Base-by-base conservation (phyloP, 2,113 vertebrate species). In the Gadus macrocephalus region DNA sequence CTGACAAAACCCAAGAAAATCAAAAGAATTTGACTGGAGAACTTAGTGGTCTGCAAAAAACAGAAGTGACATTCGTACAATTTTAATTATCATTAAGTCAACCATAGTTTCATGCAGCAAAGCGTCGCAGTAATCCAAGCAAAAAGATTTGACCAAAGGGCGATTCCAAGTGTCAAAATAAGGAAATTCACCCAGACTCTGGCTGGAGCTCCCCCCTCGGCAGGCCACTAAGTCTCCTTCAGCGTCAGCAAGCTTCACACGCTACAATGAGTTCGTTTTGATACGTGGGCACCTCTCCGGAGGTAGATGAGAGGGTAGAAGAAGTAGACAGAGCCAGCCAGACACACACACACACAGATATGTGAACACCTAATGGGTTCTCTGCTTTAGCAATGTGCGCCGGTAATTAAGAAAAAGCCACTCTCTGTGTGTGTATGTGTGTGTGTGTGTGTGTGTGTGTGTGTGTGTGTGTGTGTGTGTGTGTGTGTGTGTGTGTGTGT, bases 331-430 rank as follows among this genome's bases (percentile, higher is more conserved):
- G 15, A 67, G 3, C 16, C 19, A 67, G 42, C 25, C 53, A 73
- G 75, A 38, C 28, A 38, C 63, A 63, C 62, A 63, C 27, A 28
- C 19, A 63, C 61, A 63, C 42, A 55, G 16, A 35, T 38, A 20
- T 58, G 53, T 58, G 55, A 25, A 68, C 66, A 73, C 73, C 53
- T 80, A 80, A 81, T 78, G 72, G 74, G 19, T 72, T 67, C 72
- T 75, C 35, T 55, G 76, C 83, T 83, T 75, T 77, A 55, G 53
- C 83, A 83, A 87, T 73, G 79, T 81, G 84, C 71, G 16, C 74
- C 53, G 17, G 78, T 86, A 89, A 90, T 90, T 89, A 89, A 87
- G 20, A 90, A 87, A 84, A 62, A 81, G 31, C 73, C 86, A 87
- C 82, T 86, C 73, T 70, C 77, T 75, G 75, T 79, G 84, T 83